Evolutionary conservation across 2,797 vertebrate genomes (phyloP), one percentile per base, ranked within the genome.

Genomic region (Uromys caudimaculatus): DNA sequence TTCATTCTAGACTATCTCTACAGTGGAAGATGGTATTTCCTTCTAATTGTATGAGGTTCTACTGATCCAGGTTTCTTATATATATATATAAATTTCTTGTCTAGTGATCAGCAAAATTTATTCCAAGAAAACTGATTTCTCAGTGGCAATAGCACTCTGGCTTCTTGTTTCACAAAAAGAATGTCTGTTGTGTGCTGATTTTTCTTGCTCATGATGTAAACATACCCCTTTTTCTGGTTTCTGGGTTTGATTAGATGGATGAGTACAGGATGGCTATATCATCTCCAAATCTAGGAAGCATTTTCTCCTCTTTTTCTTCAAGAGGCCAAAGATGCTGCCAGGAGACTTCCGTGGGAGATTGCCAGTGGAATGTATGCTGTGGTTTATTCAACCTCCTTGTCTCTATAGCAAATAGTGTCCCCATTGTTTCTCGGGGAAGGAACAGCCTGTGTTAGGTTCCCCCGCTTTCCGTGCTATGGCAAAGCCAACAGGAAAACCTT

Each of bases 401-500:
- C 92, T 95, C 6, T 95, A 86, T 87, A 94, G 90, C 69, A 90
- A 96, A 97, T 88, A 93, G 89, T 97, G 94, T 95, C 97, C 71
- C 96, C 89, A 85, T 54, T 97, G 93, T 97, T 96, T 96, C 95
- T 98, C 71, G 84, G 92, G 84, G 96, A 97, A 97, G 93, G 75
- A 84, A 64, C 97, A 93, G 90, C 87, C 94, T 97, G 77, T 94
- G 21, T 78, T 96, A 60, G 71, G 92, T 96, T 97, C 96, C 97
- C 94, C 94, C 97, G 62, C 97, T 98, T 96, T 96, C 94, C 94
- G 67, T 44, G 60, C 64, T 89, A 50, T 2, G 6, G 95, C 95
- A 97, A 96, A 97, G 96, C 77, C 35, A 97, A 91, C 85, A 86
- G 95, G 97, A 91, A 98, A 97, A 97, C 62, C 79, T 97, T 97